Conservation (phyloP, 2,888 invertebrate species). For the Apotomis capreana region DNA sequence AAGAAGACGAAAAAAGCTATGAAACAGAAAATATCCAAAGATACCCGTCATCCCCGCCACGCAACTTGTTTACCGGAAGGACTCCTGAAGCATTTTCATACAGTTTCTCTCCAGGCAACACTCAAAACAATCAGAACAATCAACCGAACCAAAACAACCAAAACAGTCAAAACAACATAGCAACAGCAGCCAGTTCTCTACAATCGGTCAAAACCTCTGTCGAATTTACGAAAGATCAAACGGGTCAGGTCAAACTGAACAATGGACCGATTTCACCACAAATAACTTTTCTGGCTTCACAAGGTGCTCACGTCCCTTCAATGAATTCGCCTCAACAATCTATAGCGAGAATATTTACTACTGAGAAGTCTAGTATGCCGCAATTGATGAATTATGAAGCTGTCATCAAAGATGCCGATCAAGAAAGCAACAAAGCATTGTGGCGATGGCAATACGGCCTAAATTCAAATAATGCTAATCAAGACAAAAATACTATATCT, state of each 20-base stretch:
- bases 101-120: slow-evolving; percentile 60
- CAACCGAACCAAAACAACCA: slow-evolving; percentile 49
- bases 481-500: slow-evolving; percentile 72
- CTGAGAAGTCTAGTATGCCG: slow-evolving; percentile 70
- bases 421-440: slow-evolving; percentile 69
- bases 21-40: slow-evolving; percentile 58
- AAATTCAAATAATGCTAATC: slow-evolving; percentile 58
- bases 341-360: slow-evolving; percentile 63
- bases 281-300: slow-evolving; percentile 78
- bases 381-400: slow-evolving; percentile 77
- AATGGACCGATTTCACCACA: slow-evolving; percentile 71
- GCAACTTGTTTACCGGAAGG: slow-evolving; percentile 74
- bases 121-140: slow-evolving; percentile 39
- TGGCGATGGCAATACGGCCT: slow-evolving; percentile 79
- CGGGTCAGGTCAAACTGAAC: slow-evolving; percentile 60
- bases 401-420: slow-evolving; percentile 63
- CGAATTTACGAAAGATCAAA: slow-evolving; percentile 64
- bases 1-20: slow-evolving; percentile 63
- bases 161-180: slow-evolving; percentile 65
- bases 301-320: slow-evolving; percentile 73
- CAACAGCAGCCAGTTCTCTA: slow-evolving; percentile 64
- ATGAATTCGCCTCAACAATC: slow-evolving; percentile 59
- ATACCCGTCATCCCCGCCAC: slow-evolving; percentile 56
- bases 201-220: slow-evolving; percentile 61
- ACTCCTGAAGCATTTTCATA: slow-evolving; percentile 79